A percentile compares a stretch with the other conserved stretches of the same genome.
These are phyloP conservation scores for Coregonus clupeaformis DNA, from an alignment of 2,113 vertebrate species.

Conservation along the genomic window DNA sequence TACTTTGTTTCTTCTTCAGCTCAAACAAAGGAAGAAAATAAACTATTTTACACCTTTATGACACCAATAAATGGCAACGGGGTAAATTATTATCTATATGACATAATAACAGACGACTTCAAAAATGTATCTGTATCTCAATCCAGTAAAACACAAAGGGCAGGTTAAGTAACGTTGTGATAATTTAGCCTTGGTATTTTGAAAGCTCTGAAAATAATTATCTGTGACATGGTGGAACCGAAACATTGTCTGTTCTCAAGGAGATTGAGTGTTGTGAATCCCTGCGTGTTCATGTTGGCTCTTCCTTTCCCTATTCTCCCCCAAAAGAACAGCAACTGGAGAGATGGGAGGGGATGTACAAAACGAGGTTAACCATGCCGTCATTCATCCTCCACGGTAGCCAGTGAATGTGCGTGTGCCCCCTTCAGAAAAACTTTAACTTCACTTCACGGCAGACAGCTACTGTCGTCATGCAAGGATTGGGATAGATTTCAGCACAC, in stretches of 20 bases:
- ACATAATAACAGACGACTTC: too few species aligned
- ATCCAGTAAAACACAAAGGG: background rate
- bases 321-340: slow-evolving; percentile 20
- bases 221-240: background rate
- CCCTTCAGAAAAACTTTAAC: background rate
- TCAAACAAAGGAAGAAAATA: too few species aligned
- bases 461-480: slow-evolving; percentile 21
- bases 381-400: slow-evolving; percentile 37
- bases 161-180: slow-evolving; percentile 21
- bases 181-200: slow-evolving; percentile 18
- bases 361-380: slow-evolving; percentile 33
- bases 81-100: too few species aligned
- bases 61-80: too few species aligned
- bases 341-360: slow-evolving; percentile 26
- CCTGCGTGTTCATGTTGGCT: slow-evolving; percentile 13
- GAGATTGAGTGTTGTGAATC: slow-evolving; percentile 19
- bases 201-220: slow-evolving; percentile 34
- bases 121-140: too few species aligned
- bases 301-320: slow-evolving; percentile 24
- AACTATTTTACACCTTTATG: too few species aligned
- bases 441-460: background rate
- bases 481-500: slow-evolving; percentile 19
- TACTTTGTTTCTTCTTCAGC: too few species aligned
- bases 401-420: slow-evolving; percentile 12
- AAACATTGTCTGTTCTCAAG: slow-evolving; percentile 3